Base-by-base conservation (phyloP, 2,113 vertebrate genomes). In the Proterorhinus semilunaris region DNA sequence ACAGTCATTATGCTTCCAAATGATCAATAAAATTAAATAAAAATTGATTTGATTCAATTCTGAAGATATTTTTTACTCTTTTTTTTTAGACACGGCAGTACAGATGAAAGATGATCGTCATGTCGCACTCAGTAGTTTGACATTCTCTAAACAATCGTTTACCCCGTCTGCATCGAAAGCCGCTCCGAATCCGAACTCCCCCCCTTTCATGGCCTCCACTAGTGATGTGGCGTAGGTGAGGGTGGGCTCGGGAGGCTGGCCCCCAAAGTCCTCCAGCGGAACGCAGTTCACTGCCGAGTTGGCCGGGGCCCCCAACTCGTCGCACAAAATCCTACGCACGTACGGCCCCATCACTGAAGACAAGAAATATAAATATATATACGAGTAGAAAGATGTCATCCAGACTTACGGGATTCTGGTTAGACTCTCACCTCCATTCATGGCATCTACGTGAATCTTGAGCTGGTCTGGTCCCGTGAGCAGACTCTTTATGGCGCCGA, bases 101-200 rank as follows among this genome's bases (percentile, higher is more conserved):
- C 27, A 36, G 27, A 36, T 36, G 4, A 36, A 36, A 36, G 3
- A 36, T 36, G 27, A 36, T 36, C 27, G 27, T 36, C 27, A 36
- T 4, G 27, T 36, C 27, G 27, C 27, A 36, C 27, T 3, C 4
- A 49, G 4, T 11, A 49, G 10, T 49, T 17, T 53, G 52, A 53
- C 52, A 53, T 36, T 52, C 66, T 47, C 7, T 47, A 47, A 47
- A 47, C 6, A 15, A 36, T 43, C 36, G 57, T 83, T 93, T 91
- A 99, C 98, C 90, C 97, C 98, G 17, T 99, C 98, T 45, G 96
- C 97, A 91, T 99, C 98, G 87, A 99, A 98, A 1, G 98, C 98
- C 50, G 96, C 97, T 82, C 97, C 98, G 89, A 99, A 96, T 65
- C 98, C 96, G 86, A 96, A 96, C 55, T 98, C 98, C 0, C 97